Evolutionary conservation across 2,888 invertebrate species (phyloP).

Genomic region (Laspeyria flexula): DNA sequence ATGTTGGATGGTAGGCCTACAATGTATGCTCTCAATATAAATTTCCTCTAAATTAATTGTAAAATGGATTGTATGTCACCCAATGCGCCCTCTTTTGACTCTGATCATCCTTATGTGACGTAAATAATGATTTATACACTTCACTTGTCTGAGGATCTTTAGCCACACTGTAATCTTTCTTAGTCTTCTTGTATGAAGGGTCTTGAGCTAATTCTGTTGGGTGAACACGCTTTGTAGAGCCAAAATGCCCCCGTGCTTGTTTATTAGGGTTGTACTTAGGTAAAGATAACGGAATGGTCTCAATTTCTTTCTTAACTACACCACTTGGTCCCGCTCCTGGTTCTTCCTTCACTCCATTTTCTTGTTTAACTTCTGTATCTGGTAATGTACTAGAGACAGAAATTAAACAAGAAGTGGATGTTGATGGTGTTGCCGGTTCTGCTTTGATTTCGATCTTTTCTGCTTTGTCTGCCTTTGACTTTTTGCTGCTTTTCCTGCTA

Average conservation of each 20-base stretch:
- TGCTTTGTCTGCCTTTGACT: slow-evolving; percentile 69
- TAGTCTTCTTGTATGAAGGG: slow-evolving; percentile 91
- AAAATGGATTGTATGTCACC: slow-evolving; percentile 99
- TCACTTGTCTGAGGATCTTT: slow-evolving; percentile 95
- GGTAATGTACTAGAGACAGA: slow-evolving; percentile 24
- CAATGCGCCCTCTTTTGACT: slow-evolving; percentile 97
- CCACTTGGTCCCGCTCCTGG: slow-evolving; percentile 60
- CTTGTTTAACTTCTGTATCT: slow-evolving; percentile 47
- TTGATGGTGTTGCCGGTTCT: slow-evolving; percentile 51
- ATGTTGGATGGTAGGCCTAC: no score
- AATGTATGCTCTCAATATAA: no score
- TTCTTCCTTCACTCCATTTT: slow-evolving; percentile 71
- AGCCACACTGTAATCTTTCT: slow-evolving; percentile 93
- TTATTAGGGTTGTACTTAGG: slow-evolving; percentile 79
- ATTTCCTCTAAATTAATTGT: slow-evolving; percentile 88
- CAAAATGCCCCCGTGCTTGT: slow-evolving; percentile 75
- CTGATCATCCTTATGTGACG: slow-evolving; percentile 94
- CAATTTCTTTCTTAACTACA: slow-evolving; percentile 72
- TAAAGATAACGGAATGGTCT: slow-evolving; percentile 76
- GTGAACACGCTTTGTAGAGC: slow-evolving; percentile 72
- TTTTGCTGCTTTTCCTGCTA: slow-evolving; percentile 89
- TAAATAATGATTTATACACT: slow-evolving; percentile 98
- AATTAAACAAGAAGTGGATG: no score
- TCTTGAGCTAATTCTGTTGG: slow-evolving; percentile 81
- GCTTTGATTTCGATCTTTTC: slow-evolving; percentile 55